Evolutionary conservation across 1,140 invertebrate genomes (phyloP), one percentile per base, ranked within the genome.

Genomic region (Paralvinella palmiformis): DNA sequence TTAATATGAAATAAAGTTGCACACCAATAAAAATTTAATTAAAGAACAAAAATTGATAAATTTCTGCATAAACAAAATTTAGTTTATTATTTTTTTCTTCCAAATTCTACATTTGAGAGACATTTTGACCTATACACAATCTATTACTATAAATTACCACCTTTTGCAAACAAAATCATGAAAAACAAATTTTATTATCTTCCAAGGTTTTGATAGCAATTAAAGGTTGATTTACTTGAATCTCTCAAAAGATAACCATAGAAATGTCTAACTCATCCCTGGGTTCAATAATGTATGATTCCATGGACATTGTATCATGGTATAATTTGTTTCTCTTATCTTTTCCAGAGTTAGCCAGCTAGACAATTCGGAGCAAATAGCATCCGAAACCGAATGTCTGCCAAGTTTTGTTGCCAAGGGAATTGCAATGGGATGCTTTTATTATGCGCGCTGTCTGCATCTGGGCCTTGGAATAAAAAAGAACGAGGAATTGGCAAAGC

Each of bases 391-490:
- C 10, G 76, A 75, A 24, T 81, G 79, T 68, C 55, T 79, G 6
- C 69, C 71, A 10, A 61, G 56, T 5, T 81, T 72, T 66, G 74
- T 81, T 27, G 55, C 60, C 22, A 80, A 79, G 64, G 79, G 79
- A 10, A 78, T 81, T 52, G 64, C 73, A 20, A 68, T 79, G 50
- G 77, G 75, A 6, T 75, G 72, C 69, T 81, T 81, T 67, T 79
- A 73, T 58, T 75, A 76, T 71, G 79, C 75, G 4, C 67, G 79
- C 27, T 80, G 76, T 69, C 66, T 80, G 24, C 62, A 73, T 6
- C 62, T 66, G 32, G 78, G 78, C 4, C 67, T 72, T 45, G 77
- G 78, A 1, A 63, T 76, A 6, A 71, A 74, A 52, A 72, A 68
- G 27, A 66, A 76, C 62, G 57, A 69, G 53, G 59, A 64, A 2